These are phyloP conservation scores for Apostichopus californicus DNA, from an alignment of 35 echinoderm and acorn worm species.

Conservation along the genomic window DNA sequence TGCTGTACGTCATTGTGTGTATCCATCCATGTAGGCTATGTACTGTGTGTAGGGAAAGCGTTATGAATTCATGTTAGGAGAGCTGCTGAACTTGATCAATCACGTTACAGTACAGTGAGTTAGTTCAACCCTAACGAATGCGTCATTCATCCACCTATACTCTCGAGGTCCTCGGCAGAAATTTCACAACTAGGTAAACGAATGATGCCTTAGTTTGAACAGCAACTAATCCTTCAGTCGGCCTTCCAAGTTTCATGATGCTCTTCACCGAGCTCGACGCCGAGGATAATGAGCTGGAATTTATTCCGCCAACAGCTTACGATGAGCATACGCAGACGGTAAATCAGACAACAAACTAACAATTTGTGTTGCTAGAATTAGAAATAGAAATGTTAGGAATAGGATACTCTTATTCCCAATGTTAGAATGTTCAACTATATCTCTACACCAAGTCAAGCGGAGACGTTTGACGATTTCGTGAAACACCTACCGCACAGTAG, in stretches of 20 bases:
- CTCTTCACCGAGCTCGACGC: not conserved
- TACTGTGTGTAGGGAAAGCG: no score
- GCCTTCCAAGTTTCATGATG: not conserved
- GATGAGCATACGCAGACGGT: conserved; percentile 29
- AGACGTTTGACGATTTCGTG: not conserved
- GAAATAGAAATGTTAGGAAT: no score
- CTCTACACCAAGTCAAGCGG: no score
- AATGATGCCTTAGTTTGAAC: not conserved
- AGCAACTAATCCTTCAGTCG: not conserved
- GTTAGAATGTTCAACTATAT: no score
- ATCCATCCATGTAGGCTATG: no score
- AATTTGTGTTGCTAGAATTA: no score
- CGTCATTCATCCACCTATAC: not conserved
- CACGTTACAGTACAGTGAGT: not conserved
- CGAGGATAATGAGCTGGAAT: not conserved
- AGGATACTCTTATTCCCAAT: no score
- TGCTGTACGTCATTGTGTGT: no score
- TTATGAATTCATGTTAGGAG: no score
- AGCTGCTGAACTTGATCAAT: no score
- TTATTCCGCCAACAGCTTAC: conserved; percentile 11
- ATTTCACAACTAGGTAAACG: not conserved
- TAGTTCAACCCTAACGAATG: not conserved
- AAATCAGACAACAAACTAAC: no score
- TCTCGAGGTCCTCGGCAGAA: not conserved
- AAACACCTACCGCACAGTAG: not conserved